Percentiles rank a stretch among this genome's conserved stretches.
Conservation (phyloP, 2,888 invertebrate genomes). For the Caenorhabditis sp. region DNA sequence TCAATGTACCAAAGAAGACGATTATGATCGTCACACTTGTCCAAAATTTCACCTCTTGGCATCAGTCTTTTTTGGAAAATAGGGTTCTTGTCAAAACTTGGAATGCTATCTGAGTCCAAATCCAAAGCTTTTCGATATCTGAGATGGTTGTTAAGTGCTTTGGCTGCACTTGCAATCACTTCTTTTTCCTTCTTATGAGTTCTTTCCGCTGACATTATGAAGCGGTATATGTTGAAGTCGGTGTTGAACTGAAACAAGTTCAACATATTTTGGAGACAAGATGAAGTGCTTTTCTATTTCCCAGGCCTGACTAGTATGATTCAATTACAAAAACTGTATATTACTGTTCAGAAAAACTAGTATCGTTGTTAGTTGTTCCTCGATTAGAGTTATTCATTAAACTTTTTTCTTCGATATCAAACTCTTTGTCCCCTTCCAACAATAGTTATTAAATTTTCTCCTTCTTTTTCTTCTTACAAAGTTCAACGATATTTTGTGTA, state of each 20-base stretch:
- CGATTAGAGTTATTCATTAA: no score
- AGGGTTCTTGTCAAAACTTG: constrained; percentile 67
- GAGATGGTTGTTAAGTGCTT: constrained; percentile 68
- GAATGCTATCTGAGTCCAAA: constrained; percentile 62
- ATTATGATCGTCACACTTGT: constrained; percentile 58
- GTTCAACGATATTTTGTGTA: no score
- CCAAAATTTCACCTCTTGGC: constrained; percentile 62
- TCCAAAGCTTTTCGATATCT: constrained; percentile 63
- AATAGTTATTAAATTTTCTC: not conserved
- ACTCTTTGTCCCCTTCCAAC: no score
- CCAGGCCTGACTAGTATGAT: no score
- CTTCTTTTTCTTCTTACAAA: not conserved
- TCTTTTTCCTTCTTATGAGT: constrained; percentile 59
- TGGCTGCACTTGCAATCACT: constrained; percentile 63
- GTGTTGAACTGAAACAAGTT: constrained; percentile 70
- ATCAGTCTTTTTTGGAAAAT: constrained; percentile 61
- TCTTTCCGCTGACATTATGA: constrained; percentile 64
- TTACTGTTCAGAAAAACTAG: no score
- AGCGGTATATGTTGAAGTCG: constrained; percentile 71
- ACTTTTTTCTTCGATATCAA: no score
- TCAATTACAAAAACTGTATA: no score
- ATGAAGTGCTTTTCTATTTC: no score
- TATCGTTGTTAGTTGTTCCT: no score
- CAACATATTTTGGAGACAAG: no score
- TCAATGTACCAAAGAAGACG: constrained; percentile 70